phyloP scores from a whole-genome alignment of 2,888 invertebrate species.

The Zygogramma bicolorata region DNA sequence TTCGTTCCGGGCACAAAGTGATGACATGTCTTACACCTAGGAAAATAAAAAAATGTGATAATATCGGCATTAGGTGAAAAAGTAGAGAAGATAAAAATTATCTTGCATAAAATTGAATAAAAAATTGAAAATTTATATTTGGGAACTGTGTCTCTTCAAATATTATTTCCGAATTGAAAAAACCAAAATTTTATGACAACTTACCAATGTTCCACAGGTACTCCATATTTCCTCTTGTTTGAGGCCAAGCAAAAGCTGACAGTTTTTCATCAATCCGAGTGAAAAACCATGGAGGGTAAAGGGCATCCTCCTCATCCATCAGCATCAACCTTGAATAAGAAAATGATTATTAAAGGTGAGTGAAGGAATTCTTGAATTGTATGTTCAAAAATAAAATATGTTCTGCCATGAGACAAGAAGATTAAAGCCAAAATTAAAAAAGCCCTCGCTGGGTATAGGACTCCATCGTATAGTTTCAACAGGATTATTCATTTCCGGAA shows the following conservation, averaged over 20 bases:
- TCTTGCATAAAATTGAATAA: not conserved
- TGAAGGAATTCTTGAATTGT: too few relatives aligned
- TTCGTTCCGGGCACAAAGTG: slow-evolving; percentile 76
- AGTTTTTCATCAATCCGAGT: slow-evolving; percentile 78
- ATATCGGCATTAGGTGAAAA: too few relatives aligned
- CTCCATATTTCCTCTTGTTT: slow-evolving; percentile 72
- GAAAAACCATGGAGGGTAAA: slow-evolving; percentile 73
- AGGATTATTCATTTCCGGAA: too few relatives aligned
- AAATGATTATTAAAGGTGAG: not conserved
- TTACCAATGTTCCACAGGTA: slow-evolving; percentile 71
- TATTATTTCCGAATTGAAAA: not conserved
- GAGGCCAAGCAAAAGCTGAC: slow-evolving; percentile 78
- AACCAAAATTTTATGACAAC: not conserved
- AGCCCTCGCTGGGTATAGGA: too few relatives aligned
- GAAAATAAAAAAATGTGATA: not conserved
- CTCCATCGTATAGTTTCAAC: too few relatives aligned
- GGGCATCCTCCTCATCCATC: slow-evolving; percentile 38
- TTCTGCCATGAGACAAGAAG: too few relatives aligned
- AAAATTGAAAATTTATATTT: not conserved
- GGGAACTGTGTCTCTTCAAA: too few relatives aligned
- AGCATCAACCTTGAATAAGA: slow-evolving; percentile 38
- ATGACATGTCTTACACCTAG: slow-evolving; percentile 73
- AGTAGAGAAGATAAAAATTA: too few relatives aligned
- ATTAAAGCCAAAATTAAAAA: too few relatives aligned
- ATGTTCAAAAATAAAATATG: too few relatives aligned